These are phyloP conservation scores for Diprion similis DNA, from an alignment of 1,140 invertebrate species.

Conservation along the genomic window DNA sequence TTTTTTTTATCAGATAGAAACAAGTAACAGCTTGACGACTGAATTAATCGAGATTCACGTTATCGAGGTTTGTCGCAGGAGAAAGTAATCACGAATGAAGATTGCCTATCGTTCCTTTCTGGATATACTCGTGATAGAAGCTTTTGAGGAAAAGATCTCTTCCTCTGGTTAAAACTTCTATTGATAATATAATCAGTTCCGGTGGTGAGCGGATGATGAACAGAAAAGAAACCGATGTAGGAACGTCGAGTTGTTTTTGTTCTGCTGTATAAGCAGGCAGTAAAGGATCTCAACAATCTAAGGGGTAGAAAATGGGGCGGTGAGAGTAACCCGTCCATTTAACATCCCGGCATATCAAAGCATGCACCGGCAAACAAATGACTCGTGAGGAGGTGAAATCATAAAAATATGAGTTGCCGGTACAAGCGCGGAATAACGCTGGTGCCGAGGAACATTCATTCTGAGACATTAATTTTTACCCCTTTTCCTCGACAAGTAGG, in stretches of 20 bases:
- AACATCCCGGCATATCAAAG: neutral
- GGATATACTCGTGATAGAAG: too few relatives aligned
- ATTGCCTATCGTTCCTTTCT: too few relatives aligned
- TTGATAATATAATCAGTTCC: too few relatives aligned
- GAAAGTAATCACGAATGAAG: too few relatives aligned
- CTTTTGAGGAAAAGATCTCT: too few relatives aligned
- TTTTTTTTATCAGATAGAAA: neutral
- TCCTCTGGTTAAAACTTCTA: too few relatives aligned
- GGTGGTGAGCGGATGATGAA: too few relatives aligned
- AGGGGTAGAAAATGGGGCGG: neutral
- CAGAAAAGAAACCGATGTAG: too few relatives aligned
- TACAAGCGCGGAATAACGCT: conserved; percentile 19
- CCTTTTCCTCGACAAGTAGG: conserved; percentile 44
- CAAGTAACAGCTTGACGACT: neutral
- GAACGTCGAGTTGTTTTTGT: neutral
- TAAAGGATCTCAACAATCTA: neutral
- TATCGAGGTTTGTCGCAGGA: too few relatives aligned
- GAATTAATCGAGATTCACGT: neutral
- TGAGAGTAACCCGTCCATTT: neutral
- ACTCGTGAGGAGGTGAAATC: conserved; percentile 54
- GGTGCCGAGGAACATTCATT: conserved; percentile 53
- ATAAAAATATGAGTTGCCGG: conserved; percentile 38
- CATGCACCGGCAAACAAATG: conserved; percentile 41
- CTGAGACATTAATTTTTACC: conserved; percentile 63
- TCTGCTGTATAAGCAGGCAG: neutral